A percentile compares a stretch with the other conserved stretches of the same genome.
These are phyloP conservation scores for Trachythela sp. DNA, from an alignment of 64 coral and sea anemone species.

Conservation along the genomic window DNA sequence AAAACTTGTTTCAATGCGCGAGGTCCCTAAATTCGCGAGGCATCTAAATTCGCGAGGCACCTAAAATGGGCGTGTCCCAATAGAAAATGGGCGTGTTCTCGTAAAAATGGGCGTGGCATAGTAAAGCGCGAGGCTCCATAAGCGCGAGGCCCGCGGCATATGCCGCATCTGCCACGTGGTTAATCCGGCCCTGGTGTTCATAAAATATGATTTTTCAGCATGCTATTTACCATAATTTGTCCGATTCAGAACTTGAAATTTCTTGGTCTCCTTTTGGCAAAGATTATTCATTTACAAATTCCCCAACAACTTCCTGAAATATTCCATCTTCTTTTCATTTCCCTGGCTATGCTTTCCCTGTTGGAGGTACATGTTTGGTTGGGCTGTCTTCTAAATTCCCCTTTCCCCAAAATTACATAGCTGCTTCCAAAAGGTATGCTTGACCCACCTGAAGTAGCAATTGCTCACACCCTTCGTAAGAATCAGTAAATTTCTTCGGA, in stretches of 20 bases:
- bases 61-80: too few relatives aligned
- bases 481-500: neutral
- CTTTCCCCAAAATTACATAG: neutral
- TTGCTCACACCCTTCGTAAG: neutral
- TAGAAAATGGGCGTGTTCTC: too few relatives aligned
- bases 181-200: too few relatives aligned
- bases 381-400: neutral
- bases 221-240: neutral
- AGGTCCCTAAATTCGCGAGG: too few relatives aligned
- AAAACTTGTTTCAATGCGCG: too few relatives aligned
- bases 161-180: too few relatives aligned
- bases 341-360: neutral
- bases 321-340: neutral
- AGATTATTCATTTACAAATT: neutral
- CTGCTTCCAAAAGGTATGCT: neutral
- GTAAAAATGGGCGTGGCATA: too few relatives aligned
- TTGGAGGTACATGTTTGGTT: neutral
- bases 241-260: neutral
- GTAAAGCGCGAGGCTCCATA: too few relatives aligned
- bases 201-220: too few relatives aligned
- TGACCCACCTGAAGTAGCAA: neutral
- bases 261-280: neutral
- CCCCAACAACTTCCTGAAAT: neutral
- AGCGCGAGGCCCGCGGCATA: too few relatives aligned
- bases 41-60: too few relatives aligned